Evolutionary conservation across 2,113 vertebrate genomes (phyloP).

Genomic region (Craseonycteris thonglongyai): DNA sequence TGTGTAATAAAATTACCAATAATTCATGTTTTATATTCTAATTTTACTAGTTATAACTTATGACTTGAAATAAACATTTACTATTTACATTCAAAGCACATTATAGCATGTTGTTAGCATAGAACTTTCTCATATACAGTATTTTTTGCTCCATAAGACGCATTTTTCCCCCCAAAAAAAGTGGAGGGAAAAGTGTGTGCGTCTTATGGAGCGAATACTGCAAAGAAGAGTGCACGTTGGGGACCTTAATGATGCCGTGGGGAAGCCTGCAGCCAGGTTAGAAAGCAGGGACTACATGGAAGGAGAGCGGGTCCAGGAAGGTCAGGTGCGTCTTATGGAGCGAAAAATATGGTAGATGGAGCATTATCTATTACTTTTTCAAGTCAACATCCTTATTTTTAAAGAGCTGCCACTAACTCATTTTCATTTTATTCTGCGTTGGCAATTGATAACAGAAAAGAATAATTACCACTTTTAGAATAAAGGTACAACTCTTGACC

Average conservation of each 20-base stretch:
- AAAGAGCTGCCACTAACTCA: background rate
- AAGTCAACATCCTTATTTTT: slow-evolving; percentile 7
- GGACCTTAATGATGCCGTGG: no score
- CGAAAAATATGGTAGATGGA: no score
- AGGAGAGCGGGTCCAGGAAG: no score
- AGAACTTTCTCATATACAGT: slow-evolving; percentile 39
- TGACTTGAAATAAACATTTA: slow-evolving; percentile 32
- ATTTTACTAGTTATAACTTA: slow-evolving; percentile 22
- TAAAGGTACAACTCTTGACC: background rate
- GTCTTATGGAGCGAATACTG: no score
- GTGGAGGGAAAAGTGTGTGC: no score
- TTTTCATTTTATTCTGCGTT: slow-evolving; percentile 16
- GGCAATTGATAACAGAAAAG: slow-evolving; percentile 23
- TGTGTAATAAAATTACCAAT: background rate
- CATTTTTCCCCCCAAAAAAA: no score
- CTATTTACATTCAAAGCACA: background rate
- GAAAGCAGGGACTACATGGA: no score
- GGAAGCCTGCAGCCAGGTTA: no score
- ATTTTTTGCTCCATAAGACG: no score
- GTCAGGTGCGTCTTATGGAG: no score
- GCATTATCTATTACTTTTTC: slow-evolving; percentile 24
- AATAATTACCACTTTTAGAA: slow-evolving; percentile 53
- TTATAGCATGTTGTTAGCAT: background rate
- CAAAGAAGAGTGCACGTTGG: no score
- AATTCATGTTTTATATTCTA: background rate